phyloP scores from a whole-genome alignment of 2,888 invertebrate genomes.

The Rhabditoides inermis region DNA sequence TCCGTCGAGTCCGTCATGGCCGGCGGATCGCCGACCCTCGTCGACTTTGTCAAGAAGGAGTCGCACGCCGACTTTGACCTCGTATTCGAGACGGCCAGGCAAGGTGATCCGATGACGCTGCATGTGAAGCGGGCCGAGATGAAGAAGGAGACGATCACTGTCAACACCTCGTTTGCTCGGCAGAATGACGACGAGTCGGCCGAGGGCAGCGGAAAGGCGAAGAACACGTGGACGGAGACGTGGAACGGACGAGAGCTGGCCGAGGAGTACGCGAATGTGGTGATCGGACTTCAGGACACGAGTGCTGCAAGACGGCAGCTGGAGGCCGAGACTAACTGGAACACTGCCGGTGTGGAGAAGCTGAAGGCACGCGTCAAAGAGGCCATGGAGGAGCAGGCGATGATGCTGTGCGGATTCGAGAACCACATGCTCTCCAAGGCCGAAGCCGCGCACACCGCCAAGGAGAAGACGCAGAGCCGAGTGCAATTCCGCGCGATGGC shows the following conservation, averaged over 20 bases:
- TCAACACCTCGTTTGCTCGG: slow-evolving; percentile 15
- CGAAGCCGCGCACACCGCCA: slow-evolving; percentile 11
- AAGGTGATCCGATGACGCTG: slow-evolving; percentile 10
- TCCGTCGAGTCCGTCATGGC: slow-evolving; percentile 20
- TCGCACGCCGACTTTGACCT: slow-evolving; percentile 41
- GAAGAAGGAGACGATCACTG: slow-evolving; percentile 21
- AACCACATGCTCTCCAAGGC: slow-evolving; percentile 15
- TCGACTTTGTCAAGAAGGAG: slow-evolving; percentile 44
- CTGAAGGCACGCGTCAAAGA: slow-evolving; percentile 19
- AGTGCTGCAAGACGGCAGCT: slow-evolving; percentile 6
- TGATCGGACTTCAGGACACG: slow-evolving; percentile 12
- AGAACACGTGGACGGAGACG: slow-evolving; percentile 7
- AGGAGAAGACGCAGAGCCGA: slow-evolving; percentile 14
- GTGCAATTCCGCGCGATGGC: slow-evolving; percentile 15
- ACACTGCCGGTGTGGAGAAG: slow-evolving; percentile 15
- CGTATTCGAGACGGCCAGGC: slow-evolving; percentile 41
- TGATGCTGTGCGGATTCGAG: slow-evolving; percentile 37
- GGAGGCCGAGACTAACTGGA: slow-evolving; percentile 17
- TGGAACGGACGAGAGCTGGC: slow-evolving; percentile 9
- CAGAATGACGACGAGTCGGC: slow-evolving; percentile 4
- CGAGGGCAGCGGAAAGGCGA: background rate
- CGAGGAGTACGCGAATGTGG: slow-evolving; percentile 13
- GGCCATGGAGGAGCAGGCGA: slow-evolving; percentile 28
- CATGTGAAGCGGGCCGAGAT: slow-evolving; percentile 15
- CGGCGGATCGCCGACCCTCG: slow-evolving; percentile 29